Percentiles rank a stretch among this genome's conserved stretches.
These are phyloP conservation scores for Ceraclea dissimilis DNA, from an alignment of 2,888 invertebrate genomes.

Conservation along the genomic window DNA sequence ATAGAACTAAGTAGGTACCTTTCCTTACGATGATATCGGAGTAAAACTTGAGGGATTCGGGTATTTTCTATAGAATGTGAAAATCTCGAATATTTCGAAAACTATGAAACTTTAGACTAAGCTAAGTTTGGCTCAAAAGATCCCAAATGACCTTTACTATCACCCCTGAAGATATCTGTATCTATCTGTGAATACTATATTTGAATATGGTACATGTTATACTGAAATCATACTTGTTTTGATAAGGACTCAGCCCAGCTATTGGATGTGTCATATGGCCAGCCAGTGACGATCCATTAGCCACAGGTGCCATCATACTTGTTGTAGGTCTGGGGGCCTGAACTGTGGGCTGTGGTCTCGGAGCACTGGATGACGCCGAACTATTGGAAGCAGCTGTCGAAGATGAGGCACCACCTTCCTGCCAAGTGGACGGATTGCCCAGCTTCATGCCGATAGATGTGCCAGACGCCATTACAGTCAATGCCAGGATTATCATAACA, in stretches of 20 bases:
- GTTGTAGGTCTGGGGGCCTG: slow-evolving; percentile 20
- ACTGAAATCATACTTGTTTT: slow-evolving; percentile 69
- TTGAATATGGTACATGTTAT: too few species aligned
- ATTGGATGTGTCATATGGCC: slow-evolving; percentile 66
- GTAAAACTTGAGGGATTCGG: too few species aligned
- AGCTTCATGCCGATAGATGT: slow-evolving; percentile 64
- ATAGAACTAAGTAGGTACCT: too few species aligned
- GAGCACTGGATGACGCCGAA: slow-evolving; percentile 3
- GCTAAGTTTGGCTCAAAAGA: too few species aligned
- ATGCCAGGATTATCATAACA: slow-evolving; percentile 75
- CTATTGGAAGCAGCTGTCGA: slow-evolving; percentile 5
- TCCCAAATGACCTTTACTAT: too few species aligned
- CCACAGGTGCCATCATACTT: slow-evolving; percentile 29
- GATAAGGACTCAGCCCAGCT: slow-evolving; percentile 82
- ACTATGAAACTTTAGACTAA: too few species aligned
- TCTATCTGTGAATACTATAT: too few species aligned
- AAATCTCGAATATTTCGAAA: too few species aligned
- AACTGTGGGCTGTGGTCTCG: slow-evolving; percentile 18
- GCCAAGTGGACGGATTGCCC: slow-evolving; percentile 72
- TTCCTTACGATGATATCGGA: too few species aligned
- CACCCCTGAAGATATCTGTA: too few species aligned
- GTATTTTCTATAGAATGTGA: too few species aligned
- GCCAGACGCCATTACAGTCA: slow-evolving; percentile 68
- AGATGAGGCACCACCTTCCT: slow-evolving; percentile 33
- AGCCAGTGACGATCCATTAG: slow-evolving; percentile 32